Evolutionary conservation across 2,888 invertebrate genomes (phyloP).

Genomic region (Opisthograptis luteolata): DNA sequence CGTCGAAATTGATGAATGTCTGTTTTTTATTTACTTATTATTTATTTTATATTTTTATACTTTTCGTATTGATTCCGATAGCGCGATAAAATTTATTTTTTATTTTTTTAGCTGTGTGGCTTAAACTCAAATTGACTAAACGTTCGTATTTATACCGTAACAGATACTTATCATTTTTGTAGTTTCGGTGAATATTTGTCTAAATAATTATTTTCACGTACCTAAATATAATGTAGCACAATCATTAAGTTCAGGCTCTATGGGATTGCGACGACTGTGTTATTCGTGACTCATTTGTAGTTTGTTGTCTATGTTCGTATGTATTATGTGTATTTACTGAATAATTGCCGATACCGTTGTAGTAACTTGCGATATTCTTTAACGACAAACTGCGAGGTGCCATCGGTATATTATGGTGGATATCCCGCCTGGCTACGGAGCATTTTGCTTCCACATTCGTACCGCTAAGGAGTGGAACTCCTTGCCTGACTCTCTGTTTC

Average conservation of each 20-base stretch:
- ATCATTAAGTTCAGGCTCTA: slow-evolving; percentile 50
- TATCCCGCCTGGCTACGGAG: too few species aligned
- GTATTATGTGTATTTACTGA: slow-evolving; percentile 80
- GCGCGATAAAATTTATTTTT: too few species aligned
- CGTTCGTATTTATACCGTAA: slow-evolving; percentile 7
- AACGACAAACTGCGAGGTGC: slow-evolving; percentile 71
- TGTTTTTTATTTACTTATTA: slow-evolving; percentile 32
- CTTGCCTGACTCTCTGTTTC: too few species aligned
- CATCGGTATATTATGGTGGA: slow-evolving; percentile 12
- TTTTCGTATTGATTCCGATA: too few species aligned
- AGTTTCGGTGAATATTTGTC: not conserved
- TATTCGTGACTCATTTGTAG: slow-evolving; percentile 80
- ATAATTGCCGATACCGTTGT: slow-evolving; percentile 70
- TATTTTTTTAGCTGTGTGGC: too few species aligned
- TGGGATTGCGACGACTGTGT: slow-evolving; percentile 82
- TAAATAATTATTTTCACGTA: not conserved
- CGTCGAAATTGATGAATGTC: slow-evolving; percentile 58
- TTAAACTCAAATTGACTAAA: too few species aligned
- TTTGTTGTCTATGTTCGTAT: slow-evolving; percentile 78
- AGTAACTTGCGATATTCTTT: slow-evolving; percentile 71
- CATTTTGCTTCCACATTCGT: too few species aligned
- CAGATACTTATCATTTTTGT: slow-evolving; percentile 44
- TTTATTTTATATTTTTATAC: too few species aligned
- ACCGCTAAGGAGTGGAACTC: too few species aligned
- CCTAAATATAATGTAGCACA: too few species aligned